Base-by-base conservation (phyloP, 2,113 vertebrate genomes). In the Pomatostomus ruficeps region DNA sequence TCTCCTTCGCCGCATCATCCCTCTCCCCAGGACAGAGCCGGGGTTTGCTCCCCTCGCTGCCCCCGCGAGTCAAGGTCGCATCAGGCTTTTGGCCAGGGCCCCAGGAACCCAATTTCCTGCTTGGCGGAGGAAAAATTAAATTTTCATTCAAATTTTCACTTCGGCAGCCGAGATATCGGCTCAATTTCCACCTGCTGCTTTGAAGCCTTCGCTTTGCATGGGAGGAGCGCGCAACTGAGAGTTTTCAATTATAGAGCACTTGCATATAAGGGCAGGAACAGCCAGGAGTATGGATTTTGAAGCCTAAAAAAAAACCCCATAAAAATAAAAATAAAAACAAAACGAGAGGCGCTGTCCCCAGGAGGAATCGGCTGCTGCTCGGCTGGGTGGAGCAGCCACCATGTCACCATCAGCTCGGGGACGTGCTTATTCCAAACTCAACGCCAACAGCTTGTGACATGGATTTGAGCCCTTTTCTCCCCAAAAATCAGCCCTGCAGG, bases 111-210 rank as follows among this genome's bases (percentile, higher is more conserved):
- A 1, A 22, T 61, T 25, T 45, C 59, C 80, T 1, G 33, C 87
- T 79, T 70, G 40, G 77, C 0, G 0, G 38, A 29, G 55, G 62
- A 48, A 87, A 94, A 75, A 95, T 91, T 74, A 86, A 88, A 79
- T 94, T 96, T 91, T 78, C 68, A 58, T 81, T 96, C 92, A 73
- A 94, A 93, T 94, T 94, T 91, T 93, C 90, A 89, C 96, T 95
- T 91, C 0, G 3, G 71, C 84, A 42, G 86, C 92, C 52, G 61
- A 79, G 88, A 55, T 63, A 52, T 61, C n/a, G 21, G 89, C 86
- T 96, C 94, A 51, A 96, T 97, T 96, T 89, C 95, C 92, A 92
- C 97, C 97, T 87, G 92, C 97, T 96, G 96, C 87, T 91, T 49
- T 23, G 52, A 70, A 91, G 93, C 52, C 87, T 88, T 58, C 0